phyloP scores from a whole-genome alignment of 2,888 invertebrate genomes.

The Balanococcus diminutus region DNA sequence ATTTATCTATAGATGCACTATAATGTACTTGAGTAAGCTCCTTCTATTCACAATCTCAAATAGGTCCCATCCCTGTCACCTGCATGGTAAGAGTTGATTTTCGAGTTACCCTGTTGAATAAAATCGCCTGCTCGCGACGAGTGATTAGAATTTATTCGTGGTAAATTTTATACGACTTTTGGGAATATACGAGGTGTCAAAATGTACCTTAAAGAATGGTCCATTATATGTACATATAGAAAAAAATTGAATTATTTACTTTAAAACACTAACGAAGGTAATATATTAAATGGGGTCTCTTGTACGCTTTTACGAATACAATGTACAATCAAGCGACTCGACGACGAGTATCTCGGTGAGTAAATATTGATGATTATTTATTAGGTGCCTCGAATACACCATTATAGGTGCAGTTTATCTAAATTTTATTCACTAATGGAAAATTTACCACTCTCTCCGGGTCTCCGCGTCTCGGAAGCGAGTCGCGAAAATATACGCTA shows the following conservation, averaged over 20 bases:
- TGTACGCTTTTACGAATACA: background rate
- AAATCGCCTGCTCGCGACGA: background rate
- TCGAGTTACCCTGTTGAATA: background rate
- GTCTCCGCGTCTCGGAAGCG: background rate
- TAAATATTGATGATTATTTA: conserved; percentile 37
- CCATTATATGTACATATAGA: background rate
- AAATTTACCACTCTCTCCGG: background rate
- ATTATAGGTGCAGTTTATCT: background rate
- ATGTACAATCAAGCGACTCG: background rate
- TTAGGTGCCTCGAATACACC: background rate
- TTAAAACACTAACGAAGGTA: conserved; percentile 29
- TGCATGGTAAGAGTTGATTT: conserved; percentile 6
- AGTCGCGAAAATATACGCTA: background rate
- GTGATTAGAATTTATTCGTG: conserved; percentile 9
- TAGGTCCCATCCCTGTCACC: too few relatives aligned
- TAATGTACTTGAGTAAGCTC: too few relatives aligned
- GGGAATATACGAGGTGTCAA: background rate
- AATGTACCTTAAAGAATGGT: conserved; percentile 20
- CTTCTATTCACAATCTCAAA: too few relatives aligned
- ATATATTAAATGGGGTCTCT: background rate
- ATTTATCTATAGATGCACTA: too few relatives aligned
- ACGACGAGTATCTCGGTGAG: background rate
- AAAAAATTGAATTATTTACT: conserved; percentile 10
- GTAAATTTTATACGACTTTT: background rate
- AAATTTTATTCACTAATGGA: conserved; percentile 11